Conservation (phyloP, 2,797 vertebrate genomes). For the Chelonia mydas region DNA sequence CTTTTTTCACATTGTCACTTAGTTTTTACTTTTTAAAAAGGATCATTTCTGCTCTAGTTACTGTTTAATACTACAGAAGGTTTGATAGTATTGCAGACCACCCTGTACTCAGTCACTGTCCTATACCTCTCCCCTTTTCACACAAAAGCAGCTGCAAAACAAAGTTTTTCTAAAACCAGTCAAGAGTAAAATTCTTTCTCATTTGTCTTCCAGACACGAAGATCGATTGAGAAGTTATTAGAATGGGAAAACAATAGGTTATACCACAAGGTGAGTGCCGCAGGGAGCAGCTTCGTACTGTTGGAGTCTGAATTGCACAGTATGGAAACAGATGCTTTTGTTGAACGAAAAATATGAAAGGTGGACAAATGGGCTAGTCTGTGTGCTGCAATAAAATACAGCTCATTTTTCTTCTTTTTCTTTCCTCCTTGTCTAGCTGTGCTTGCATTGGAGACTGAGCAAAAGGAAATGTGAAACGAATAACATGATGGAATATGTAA, state of each 20-base stretch:
- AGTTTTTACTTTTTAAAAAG: slow-evolving; percentile 7
- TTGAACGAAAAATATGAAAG: slow-evolving; percentile 93
- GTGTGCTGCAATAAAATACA: slow-evolving; percentile 84
- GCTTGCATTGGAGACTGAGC: slow-evolving; percentile 99
- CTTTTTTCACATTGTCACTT: not conserved
- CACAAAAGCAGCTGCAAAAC: slow-evolving; percentile 87
- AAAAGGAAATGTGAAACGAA: slow-evolving; percentile 99
- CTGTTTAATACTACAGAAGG: slow-evolving; percentile 64
- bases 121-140: slow-evolving; percentile 81
- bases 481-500: slow-evolving; percentile 99
- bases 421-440: slow-evolving; percentile 92
- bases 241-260: slow-evolving; percentile 99
- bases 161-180: slow-evolving; percentile 85
- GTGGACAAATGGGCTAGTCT: slow-evolving; percentile 90
- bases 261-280: slow-evolving; percentile 95
- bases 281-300: slow-evolving; percentile 86
- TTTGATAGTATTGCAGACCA: slow-evolving; percentile 80
- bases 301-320: slow-evolving; percentile 94
- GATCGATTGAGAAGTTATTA: slow-evolving; percentile 99
- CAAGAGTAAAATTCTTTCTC: slow-evolving; percentile 89
- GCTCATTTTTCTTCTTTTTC: slow-evolving; percentile 94
- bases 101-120: slow-evolving; percentile 87
- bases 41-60: slow-evolving; percentile 52
- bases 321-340: slow-evolving; percentile 99
- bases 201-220: slow-evolving; percentile 93